Evolutionary conservation across 2,113 vertebrate species (phyloP), one percentile per base, ranked within the genome.

Genomic region (Paracanthobrama guichenoti): DNA sequence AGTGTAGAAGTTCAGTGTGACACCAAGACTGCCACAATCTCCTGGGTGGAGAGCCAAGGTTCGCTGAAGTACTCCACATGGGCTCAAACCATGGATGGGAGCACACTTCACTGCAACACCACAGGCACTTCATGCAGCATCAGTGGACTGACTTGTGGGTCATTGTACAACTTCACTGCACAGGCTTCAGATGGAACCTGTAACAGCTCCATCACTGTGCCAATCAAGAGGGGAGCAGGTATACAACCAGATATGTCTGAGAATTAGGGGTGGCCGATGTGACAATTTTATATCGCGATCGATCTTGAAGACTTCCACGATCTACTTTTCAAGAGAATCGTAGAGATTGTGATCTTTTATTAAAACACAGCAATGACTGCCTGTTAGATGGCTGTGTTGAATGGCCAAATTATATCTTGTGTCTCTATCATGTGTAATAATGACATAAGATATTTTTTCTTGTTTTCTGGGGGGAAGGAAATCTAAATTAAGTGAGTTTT

Each of bases 161-260:
- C 13, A 8, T 18, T 80, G 10, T 95, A 95, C 87, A 92, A 92
- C 79, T 94, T 94, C 85, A 92, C 90, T 0, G 91, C 94, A 2
- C 87, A 88, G 81, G 92, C 93, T 4, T 93, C 89, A 4, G 84
- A 94, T 6, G 64, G 86, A 16, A 18, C 82, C 53, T 96, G 95
- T 83, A 95, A 94, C 90, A 94, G 93, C 85, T 93, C 94, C 0
- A 67, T 83, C 0, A 91, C 90, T 73, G 20, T 28, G 6, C 85
- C 91, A 7, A 57, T 94, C 35, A 26, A 79, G 26, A 82, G 3
- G 0, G 93, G 93, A 84, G 91, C 92, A 92, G 95, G 95, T 95
- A 92, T 81, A 55, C 13, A 24, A 42, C n/a, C 39, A 44, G 22
- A 46, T 7, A 22, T 59, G 4, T 69, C 18, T 42, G 18, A 77